Evolutionary conservation across 2,797 vertebrate species (phyloP).

Genomic region (Hemitrygon akajei): DNA sequence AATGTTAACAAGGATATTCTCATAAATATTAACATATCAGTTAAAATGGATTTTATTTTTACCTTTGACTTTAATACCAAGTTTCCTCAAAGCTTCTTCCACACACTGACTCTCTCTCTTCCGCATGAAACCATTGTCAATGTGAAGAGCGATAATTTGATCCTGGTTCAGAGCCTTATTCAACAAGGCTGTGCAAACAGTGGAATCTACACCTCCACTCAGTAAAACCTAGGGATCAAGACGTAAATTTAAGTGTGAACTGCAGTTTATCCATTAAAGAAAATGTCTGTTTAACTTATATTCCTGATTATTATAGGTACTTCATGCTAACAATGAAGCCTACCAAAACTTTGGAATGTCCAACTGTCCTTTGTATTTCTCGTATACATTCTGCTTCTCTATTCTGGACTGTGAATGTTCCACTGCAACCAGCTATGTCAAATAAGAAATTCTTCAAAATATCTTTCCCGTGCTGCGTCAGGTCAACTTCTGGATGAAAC

Average conservation of each 20-base stretch:
- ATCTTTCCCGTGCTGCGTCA: constrained; percentile 84
- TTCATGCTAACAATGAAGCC: constrained; percentile 46
- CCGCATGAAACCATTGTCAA: constrained; percentile 98
- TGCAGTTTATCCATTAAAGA: background rate
- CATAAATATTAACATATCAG: background rate
- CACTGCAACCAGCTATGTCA: constrained; percentile 89
- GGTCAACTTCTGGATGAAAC: constrained; percentile 95
- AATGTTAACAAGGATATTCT: background rate
- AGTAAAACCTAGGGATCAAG: constrained; percentile 71
- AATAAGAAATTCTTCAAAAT: constrained; percentile 93
- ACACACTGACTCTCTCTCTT: constrained; percentile 92
- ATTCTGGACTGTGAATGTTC: constrained; percentile 87
- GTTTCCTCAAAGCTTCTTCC: constrained; percentile 90
- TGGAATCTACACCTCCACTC: constrained; percentile 96
- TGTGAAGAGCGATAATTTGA: constrained; percentile 94
- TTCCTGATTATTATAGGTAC: background rate
- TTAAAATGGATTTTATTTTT: background rate
- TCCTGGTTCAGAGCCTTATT: constrained; percentile 89
- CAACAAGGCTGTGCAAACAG: constrained; percentile 92
- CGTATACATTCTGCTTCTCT: constrained; percentile 78
- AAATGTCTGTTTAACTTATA: background rate
- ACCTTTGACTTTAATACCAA: constrained; percentile 96
- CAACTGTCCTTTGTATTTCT: constrained; percentile 82
- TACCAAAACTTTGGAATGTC: constrained; percentile 91
- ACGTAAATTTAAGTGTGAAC: background rate